Conservation (phyloP, 2,113 vertebrate species). For the Cyanoliseus patagonus region DNA sequence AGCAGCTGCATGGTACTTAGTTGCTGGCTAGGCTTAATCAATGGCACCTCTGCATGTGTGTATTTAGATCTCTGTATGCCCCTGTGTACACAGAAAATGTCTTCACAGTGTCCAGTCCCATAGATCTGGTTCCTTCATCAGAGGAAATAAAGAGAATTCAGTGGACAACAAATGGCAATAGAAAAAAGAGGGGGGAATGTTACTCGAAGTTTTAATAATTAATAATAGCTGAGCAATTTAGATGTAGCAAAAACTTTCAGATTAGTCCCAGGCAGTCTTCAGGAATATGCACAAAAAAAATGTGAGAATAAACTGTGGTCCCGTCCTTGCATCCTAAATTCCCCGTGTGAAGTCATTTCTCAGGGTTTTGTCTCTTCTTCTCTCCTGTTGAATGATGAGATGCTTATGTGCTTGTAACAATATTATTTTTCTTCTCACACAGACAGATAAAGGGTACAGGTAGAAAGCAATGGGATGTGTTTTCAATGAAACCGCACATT, state of each 20-base stretch:
- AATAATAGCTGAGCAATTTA: background rate
- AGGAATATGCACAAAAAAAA: background rate
- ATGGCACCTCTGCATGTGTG: background rate
- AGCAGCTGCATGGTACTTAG: background rate
- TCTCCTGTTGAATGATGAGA: background rate
- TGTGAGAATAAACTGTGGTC: background rate
- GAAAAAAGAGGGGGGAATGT: background rate
- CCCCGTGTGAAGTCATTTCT: background rate
- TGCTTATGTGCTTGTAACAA: background rate
- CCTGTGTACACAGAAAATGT: background rate
- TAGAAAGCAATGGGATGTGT: background rate
- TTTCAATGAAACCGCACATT: background rate
- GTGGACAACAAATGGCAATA: background rate
- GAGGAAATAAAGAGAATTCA: background rate
- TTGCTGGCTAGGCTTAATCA: background rate
- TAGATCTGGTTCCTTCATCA: background rate
- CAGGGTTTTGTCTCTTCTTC: background rate
- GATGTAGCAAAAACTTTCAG: background rate
- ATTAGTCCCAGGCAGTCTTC: background rate
- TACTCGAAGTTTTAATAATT: background rate
- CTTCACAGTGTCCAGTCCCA: background rate
- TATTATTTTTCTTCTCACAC: background rate
- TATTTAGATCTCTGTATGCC: background rate
- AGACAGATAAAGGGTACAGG: background rate
- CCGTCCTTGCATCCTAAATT: background rate